These are phyloP conservation scores for Zootoca vivipara DNA, from an alignment of 2,113 vertebrate species.

Conservation along the genomic window DNA sequence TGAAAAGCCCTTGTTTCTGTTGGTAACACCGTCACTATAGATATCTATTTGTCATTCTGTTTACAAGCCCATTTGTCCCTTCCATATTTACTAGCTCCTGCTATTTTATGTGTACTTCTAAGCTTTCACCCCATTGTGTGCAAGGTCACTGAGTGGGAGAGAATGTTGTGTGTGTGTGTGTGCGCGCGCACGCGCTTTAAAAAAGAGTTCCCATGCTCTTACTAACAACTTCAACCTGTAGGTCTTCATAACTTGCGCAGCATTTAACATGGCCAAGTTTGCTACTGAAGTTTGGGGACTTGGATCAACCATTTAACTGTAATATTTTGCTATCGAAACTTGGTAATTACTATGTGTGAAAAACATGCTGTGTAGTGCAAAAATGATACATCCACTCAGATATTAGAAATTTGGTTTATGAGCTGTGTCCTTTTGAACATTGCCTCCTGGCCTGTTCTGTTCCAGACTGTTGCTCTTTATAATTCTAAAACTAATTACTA, in stretches of 20 bases:
- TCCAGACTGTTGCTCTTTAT: conserved; percentile 52
- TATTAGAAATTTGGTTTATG: conserved; percentile 31
- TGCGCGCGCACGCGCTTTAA: too few species aligned
- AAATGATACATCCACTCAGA: conserved; percentile 45
- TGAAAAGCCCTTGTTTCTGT: not conserved
- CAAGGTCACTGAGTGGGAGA: too few species aligned
- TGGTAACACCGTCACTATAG: not conserved
- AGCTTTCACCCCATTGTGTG: too few species aligned
- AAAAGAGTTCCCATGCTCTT: not conserved
- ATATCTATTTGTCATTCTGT: not conserved
- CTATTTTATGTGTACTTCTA: not conserved
- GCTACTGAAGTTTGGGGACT: not conserved
- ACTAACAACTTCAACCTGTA: not conserved
- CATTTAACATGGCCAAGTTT: too few species aligned
- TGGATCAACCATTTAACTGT: not conserved
- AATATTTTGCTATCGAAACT: not conserved
- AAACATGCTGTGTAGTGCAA: conserved; percentile 17
- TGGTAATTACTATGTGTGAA: not conserved
- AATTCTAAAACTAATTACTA: conserved; percentile 38
- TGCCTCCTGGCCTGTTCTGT: conserved; percentile 55
- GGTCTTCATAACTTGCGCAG: not conserved
- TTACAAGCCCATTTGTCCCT: not conserved
- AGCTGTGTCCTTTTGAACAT: conserved; percentile 49
- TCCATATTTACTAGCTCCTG: not conserved
- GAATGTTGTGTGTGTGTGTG: not conserved